Conservation (phyloP, 2,888 invertebrate genomes). For the Cylloceria caligata region DNA sequence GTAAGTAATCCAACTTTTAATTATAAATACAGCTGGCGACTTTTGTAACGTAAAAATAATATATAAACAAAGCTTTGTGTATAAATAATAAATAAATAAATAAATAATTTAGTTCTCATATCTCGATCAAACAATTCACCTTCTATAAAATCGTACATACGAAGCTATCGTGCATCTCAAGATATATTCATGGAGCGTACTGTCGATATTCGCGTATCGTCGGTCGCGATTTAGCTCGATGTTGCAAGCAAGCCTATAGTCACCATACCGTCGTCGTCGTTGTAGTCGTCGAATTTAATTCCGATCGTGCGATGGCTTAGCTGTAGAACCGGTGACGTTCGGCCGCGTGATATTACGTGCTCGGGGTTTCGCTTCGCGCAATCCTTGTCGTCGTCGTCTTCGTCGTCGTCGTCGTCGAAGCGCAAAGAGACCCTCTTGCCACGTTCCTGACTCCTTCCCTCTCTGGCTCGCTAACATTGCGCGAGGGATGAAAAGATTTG, state of each 20-base stretch:
- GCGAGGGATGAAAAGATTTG: constrained; percentile 73
- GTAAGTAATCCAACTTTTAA: too few species aligned
- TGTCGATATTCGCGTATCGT: constrained; percentile 48
- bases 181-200: constrained; percentile 36
- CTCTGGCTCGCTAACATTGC: constrained; percentile 16
- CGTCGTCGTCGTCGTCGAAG: constrained; percentile 47
- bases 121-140: neutral
- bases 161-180: neutral
- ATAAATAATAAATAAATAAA: neutral
- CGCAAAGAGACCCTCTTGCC: constrained; percentile 9
- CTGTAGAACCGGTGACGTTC: constrained; percentile 57
- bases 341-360: constrained; percentile 71
- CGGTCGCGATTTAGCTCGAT: constrained; percentile 64
- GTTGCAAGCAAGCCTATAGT: constrained; percentile 18
- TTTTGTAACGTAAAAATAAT: too few species aligned
- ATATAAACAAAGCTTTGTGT: too few species aligned
- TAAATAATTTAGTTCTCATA: neutral
- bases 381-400: constrained; percentile 32
- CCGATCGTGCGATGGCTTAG: constrained; percentile 47
- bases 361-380: constrained; percentile 47
- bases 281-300: constrained; percentile 74
- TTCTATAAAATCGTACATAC: neutral
- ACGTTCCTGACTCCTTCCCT: constrained; percentile 44
- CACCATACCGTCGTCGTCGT: neutral
- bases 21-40: too few species aligned